Base-by-base conservation (phyloP, 2,113 vertebrate genomes). In the Haemorhous mexicanus region DNA sequence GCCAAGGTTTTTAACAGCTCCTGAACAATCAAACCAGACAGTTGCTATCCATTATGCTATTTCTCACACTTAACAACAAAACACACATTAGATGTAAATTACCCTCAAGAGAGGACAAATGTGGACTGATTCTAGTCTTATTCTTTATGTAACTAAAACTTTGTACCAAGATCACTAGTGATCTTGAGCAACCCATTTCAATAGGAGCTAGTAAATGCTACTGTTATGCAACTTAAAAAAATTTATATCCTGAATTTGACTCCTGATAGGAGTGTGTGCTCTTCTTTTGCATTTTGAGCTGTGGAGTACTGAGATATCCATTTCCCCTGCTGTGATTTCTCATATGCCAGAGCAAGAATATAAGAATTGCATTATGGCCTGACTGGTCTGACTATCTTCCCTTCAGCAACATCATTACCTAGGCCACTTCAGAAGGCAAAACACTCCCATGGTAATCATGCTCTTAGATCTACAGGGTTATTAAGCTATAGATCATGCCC, bases 71-170 rank as follows among this genome's bases (percentile, higher is more conserved):
- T 95, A 86, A 87, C 27, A 83, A 84, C 50, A 66, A 90, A 92
- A 47, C 7, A 21, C 43, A 58, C 3, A 84, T 92, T 90, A 93
- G 86, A 87, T 63, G 35, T 59, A 94, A 96, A 86, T 94, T 95
- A 61, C 37, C 10, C 26, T 88, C 68, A 70, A 28, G 10, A 86
- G 53, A 90, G 43, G 33, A 58, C 5, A 96, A 89, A 77, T 50
- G 17, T 81, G 53, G 20, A 92, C 32, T 58, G 15, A 67, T 93
- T 72, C 49, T 74, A 28, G 39, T 41, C 35, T 95, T 92, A 61
- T 63, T 21, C 26, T 95, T 94, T 78, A 66, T 70, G 49, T 80
- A 80, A 39, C 21, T 76, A 75, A 85, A 49, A 37, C 64, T 97
- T 95, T 91, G 56, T 83, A 37, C 46, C 52, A 63, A 41, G 88